Base-by-base conservation (phyloP, 92 coral and sea anemone species). In the Muricea muricata region DNA sequence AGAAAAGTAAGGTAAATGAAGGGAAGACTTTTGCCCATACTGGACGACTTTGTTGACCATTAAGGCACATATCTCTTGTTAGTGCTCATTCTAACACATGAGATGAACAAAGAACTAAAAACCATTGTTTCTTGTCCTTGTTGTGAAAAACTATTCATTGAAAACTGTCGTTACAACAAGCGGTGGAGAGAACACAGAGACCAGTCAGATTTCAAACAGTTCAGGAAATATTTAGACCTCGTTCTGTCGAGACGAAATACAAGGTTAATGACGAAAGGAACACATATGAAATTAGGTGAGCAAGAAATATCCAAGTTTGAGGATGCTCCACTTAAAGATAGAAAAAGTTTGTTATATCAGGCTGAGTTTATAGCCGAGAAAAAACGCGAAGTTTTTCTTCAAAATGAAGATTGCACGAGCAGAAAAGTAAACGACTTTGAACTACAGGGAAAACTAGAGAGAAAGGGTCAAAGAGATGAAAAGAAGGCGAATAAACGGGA, bases 331-430 rank as follows among this genome's bases (percentile, higher is more conserved):
- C 13, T 0, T 3, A 73, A 73, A 42, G 79, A 73, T 6, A 73
- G 21, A 31, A 73, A 23, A 47, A 73, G 79, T 28, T 47, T 73
- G 42, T 46, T 73, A 18, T 23, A 73, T 46, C 80, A 74, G 13
- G 20, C 80, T 7, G 34, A n/a, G 21, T 74, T 74, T 28, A 23
- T 45, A 9, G 35, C 79, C 23, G 30, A 42, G 11, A 41, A 31
- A 26, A 73, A 54, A 73, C 31, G 34, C 12, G 60, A 46, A 13
- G 40, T 35, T 34, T 35, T 40, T 9, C 28, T 35, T 29, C 18
- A 4, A 26, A 70, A 70, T 2, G 25, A 30, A 31, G 60, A 3
- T 10, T 4, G 55, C 17, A 35, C 5, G 21, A 48, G 31, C 12
- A 18, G n/a, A n/a, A n/a, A n/a, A n/a, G n/a, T n/a, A n/a, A n/a